Conservation (phyloP, 2,888 invertebrate genomes). For the Nysson spinosus region DNA sequence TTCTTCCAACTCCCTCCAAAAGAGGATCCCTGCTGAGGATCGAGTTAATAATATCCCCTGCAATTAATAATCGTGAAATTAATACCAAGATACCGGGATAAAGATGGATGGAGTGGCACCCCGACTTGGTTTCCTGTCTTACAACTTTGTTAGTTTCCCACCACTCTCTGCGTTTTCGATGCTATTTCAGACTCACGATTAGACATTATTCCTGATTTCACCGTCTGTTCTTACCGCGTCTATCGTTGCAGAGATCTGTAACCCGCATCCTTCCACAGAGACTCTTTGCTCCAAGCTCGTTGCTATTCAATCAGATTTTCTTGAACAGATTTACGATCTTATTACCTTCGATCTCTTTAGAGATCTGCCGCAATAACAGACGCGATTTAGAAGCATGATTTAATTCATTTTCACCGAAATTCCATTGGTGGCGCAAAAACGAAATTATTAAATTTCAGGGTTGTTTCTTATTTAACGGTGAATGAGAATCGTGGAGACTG, state of each 20-base stretch:
- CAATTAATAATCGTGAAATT: conserved; percentile 62
- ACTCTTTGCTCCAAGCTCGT: conserved; percentile 26
- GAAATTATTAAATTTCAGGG: too few relatives aligned
- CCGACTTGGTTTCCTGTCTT: not conserved
- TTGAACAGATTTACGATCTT: not conserved
- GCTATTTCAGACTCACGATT: conserved; percentile 18
- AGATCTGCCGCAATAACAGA: not conserved
- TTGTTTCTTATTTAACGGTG: too few relatives aligned
- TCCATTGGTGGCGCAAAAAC: too few relatives aligned
- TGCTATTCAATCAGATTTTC: conserved; percentile 33
- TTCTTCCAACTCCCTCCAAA: conserved; percentile 30
- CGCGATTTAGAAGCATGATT: not conserved
- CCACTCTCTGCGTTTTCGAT: conserved; percentile 1
- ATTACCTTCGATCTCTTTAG: not conserved
- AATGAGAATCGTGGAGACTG: too few relatives aligned
- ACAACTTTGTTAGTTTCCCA: not conserved
- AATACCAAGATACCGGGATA: conserved; percentile 49
- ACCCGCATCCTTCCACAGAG: conserved; percentile 35
- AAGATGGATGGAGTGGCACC: conserved; percentile 31
- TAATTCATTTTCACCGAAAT: too few relatives aligned
- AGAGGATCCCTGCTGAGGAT: conserved; percentile 44
- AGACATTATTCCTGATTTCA: conserved; percentile 23
- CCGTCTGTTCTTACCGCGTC: conserved; percentile 10
- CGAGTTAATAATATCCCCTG: conserved; percentile 56
- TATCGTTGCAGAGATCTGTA: conserved; percentile 18